Conservation (phyloP, 2,797 vertebrate genomes). For the Mus caroli region DNA sequence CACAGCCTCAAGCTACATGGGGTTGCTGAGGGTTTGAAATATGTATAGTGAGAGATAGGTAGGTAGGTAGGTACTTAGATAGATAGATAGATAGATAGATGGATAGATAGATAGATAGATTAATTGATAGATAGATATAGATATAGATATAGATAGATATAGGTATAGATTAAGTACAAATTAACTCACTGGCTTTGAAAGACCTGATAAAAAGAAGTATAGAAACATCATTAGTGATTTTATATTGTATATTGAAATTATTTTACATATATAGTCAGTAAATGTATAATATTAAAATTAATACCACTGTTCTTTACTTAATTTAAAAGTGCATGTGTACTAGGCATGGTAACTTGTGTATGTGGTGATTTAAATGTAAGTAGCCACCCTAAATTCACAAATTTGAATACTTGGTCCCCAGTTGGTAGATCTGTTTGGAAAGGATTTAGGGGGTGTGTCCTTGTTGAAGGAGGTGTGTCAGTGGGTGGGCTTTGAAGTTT, state of each 20-base stretch:
- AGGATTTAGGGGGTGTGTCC: no score
- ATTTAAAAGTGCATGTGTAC: slow-evolving; percentile 30
- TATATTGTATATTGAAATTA: not conserved
- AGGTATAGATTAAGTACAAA: not conserved
- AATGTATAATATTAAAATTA: slow-evolving; percentile 38
- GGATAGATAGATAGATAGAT: no score
- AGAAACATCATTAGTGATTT: slow-evolving; percentile 8
- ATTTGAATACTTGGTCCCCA: not conserved
- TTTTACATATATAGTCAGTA: not conserved
- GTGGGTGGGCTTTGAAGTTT: not conserved
- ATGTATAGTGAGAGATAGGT: not conserved
- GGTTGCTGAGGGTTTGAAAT: not conserved
- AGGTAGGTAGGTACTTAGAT: not conserved
- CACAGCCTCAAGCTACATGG: not conserved
- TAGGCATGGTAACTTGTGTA: not conserved
- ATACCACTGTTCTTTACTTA: slow-evolving; percentile 35
- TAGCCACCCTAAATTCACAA: not conserved
- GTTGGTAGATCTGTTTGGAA: not conserved
- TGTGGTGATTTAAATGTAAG: not conserved
- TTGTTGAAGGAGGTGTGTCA: not conserved
- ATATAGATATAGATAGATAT: not conserved
- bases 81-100: not conserved
- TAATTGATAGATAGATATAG: no score
- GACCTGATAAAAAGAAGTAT: not conserved
- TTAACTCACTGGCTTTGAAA: slow-evolving; percentile 23